Evolutionary conservation across 2,797 vertebrate genomes (phyloP).

Genomic region (Enteromius paludinosus): DNA sequence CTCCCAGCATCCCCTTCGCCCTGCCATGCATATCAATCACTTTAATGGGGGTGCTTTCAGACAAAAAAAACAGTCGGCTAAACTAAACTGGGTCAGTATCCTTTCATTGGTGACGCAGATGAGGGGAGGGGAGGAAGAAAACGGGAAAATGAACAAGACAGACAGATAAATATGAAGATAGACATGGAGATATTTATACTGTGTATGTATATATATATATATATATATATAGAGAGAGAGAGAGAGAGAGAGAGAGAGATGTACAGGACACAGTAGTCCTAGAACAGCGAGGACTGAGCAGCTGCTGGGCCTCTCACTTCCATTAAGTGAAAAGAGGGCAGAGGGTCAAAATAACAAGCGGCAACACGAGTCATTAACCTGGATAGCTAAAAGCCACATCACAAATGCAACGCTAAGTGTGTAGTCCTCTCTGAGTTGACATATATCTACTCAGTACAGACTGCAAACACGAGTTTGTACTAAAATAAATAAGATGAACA

Average conservation of each 20-base stretch:
- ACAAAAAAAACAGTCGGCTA: not conserved
- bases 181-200: not conserved
- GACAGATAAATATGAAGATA: conserved; percentile 18
- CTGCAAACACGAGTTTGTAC: not conserved
- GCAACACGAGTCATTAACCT: conserved; percentile 55
- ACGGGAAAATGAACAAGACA: conserved; percentile 5
- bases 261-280: not conserved
- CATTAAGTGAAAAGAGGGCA: conserved; percentile 59
- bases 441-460: not conserved
- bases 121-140: conserved; percentile 21
- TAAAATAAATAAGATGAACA: not conserved
- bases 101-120: conserved; percentile 25
- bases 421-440: conserved; percentile 12
- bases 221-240: not conserved
- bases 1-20: conserved; percentile 59
- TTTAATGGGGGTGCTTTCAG: conserved; percentile 60
- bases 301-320: conserved; percentile 47
- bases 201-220: not conserved
- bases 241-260: not conserved
- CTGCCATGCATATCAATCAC: conserved; percentile 61
- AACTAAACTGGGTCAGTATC: conserved; percentile 62
- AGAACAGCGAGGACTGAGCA: conserved; percentile 24
- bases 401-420: not conserved
- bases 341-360: conserved; percentile 58
- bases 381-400: conserved; percentile 61